phyloP scores from a whole-genome alignment of 2,113 vertebrate genomes.

The Tragelaphus strepsiceros region DNA sequence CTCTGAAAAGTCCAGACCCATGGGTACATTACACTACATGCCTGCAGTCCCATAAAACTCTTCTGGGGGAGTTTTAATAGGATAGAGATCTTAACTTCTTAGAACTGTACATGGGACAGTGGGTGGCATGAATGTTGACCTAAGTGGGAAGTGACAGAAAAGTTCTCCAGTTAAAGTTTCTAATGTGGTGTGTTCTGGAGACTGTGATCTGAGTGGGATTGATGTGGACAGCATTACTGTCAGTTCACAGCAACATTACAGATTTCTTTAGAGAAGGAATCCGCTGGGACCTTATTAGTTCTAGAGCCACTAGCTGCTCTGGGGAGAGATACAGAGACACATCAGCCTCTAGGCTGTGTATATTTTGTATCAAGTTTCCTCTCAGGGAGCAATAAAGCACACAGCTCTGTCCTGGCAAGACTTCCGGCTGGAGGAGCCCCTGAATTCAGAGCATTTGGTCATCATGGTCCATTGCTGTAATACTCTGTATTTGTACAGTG shows the following conservation, averaged over 20 bases:
- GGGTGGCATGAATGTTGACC: neutral
- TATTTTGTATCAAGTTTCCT: neutral
- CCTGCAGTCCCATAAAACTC: neutral
- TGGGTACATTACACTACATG: neutral
- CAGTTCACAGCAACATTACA: neutral
- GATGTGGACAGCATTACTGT: neutral
- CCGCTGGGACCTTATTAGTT: neutral
- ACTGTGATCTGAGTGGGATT: neutral
- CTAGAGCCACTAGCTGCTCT: conserved; percentile 7
- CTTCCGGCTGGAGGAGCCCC: neutral
- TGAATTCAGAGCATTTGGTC: neutral
- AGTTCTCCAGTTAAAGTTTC: neutral
- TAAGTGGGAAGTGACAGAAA: neutral
- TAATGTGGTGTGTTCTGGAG: neutral
- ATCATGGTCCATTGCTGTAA: neutral
- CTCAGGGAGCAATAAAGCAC: neutral
- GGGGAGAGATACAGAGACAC: neutral
- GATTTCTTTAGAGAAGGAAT: neutral
- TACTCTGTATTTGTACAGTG: neutral
- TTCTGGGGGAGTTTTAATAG: neutral
- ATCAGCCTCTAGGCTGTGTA: neutral
- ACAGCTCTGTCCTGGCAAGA: neutral
- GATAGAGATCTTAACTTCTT: neutral
- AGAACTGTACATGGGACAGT: neutral
- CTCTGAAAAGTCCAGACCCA: neutral